Conservation (phyloP, 1,140 invertebrate genomes). For the Paralvinella palmiformis region DNA sequence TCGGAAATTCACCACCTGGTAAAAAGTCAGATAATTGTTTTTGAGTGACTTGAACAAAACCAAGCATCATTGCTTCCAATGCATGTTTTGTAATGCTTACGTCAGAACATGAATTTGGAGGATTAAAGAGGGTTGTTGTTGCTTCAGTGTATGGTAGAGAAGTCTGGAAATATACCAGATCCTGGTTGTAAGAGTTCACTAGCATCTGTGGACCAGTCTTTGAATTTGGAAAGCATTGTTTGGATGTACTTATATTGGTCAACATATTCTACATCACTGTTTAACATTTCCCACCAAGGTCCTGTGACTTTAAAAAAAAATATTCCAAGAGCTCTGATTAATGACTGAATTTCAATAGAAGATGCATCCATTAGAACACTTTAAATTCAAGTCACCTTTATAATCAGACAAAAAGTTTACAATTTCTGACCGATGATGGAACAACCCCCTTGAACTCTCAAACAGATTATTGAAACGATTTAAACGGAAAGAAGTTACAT, state of each 20-base stretch:
- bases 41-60: constrained; percentile 1
- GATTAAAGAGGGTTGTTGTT: neutral
- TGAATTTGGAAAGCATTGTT: constrained; percentile 7
- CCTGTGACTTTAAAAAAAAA: no score
- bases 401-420: neutral
- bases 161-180: neutral
- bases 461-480: no score
- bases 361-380: no score
- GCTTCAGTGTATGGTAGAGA: neutral
- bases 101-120: neutral
- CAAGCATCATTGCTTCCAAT: constrained; percentile 9
- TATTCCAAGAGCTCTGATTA: no score
- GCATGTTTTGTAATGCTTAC: neutral
- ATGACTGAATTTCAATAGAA: no score
- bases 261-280: constrained; percentile 2
- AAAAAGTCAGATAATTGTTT: constrained; percentile 4
- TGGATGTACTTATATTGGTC: constrained; percentile 9
- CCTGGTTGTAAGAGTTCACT: neutral
- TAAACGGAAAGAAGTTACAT: neutral
- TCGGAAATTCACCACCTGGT: constrained; percentile 5
- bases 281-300: constrained; percentile 2
- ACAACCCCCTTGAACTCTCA: neutral
- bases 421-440: neutral
- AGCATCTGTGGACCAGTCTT: constrained; percentile 5
- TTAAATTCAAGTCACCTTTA: no score